These are phyloP conservation scores for Tenodera sinensis DNA, from an alignment of 2,888 invertebrate genomes.

Conservation along the genomic window DNA sequence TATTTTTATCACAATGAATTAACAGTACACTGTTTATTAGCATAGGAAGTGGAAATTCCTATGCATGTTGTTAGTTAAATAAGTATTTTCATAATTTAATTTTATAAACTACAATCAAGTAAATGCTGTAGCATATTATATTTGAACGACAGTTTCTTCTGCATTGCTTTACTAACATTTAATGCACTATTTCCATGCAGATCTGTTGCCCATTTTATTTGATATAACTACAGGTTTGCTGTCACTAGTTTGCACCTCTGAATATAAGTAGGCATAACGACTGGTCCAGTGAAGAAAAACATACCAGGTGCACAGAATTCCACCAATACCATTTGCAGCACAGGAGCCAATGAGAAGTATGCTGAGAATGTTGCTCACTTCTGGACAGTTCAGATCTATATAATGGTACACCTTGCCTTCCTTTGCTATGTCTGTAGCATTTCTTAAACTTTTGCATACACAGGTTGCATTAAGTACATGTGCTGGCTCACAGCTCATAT, in stretches of 20 bases:
- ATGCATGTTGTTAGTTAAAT: too few species aligned
- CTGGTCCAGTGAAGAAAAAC: constrained; percentile 48
- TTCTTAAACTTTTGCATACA: constrained; percentile 38
- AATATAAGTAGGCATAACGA: constrained; percentile 43
- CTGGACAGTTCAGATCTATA: constrained; percentile 47
- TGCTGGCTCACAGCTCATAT: constrained; percentile 44
- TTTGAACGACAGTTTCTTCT: not conserved
- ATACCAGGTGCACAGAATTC: constrained; percentile 44
- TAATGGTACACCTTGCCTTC: constrained; percentile 41
- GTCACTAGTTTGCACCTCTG: constrained; percentile 39
- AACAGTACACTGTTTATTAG: too few species aligned
- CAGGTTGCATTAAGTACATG: constrained; percentile 45
- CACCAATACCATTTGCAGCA: constrained; percentile 43
- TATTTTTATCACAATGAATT: too few species aligned
- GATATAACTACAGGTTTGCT: not conserved
- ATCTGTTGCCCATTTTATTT: not conserved
- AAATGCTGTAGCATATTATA: too few species aligned
- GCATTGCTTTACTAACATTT: not conserved
- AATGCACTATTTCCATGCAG: not conserved
- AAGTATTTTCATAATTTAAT: too few species aligned
- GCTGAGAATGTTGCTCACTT: constrained; percentile 43
- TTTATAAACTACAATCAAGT: too few species aligned
- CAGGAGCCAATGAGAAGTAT: constrained; percentile 44
- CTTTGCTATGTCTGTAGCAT: not conserved
- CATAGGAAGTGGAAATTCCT: too few species aligned